Evolutionary conservation across 2,797 vertebrate species (phyloP), one percentile per base, ranked within the genome.

Genomic region (Hirundo rustica): DNA sequence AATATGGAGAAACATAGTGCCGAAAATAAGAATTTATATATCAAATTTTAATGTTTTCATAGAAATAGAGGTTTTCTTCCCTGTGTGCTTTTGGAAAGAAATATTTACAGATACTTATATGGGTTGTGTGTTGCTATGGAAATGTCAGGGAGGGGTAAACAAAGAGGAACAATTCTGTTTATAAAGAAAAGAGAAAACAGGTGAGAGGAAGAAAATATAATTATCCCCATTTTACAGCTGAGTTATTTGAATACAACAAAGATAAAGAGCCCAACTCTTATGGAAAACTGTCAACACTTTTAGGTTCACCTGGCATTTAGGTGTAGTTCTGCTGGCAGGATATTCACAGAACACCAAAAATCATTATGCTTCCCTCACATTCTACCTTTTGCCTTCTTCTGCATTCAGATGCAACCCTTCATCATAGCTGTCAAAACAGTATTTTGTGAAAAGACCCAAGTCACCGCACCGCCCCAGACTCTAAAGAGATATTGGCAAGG

Each of bases 61-160:
- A 75, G 48, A 88, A 88, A 48, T 25, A 86, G 21, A 47, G 34
- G 11, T 17, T 92, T 88, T 67, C 34, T 73, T 81, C 29, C 27
- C 29, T 29, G 2, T 85, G 48, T 81, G 18, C 26, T 76, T 73
- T 86, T 76, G 57, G 53, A 72, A 78, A 90, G 32, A 83, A 81
- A 78, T 88, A 58, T 76, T 87, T 86, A 42, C 32, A 53, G 29
- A 36, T 75, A 66, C 36, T 94, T 93, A 12, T 2, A 30, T 60
- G 58, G 40, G n/a, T 66, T 90, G 19, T 87, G 54, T 80, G 91
- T 94, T 93, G 76, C 93, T 88, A 91, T 96, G 93, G 89, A 93
- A 93, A 93, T 95, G 45, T 71, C 86, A 55, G 48, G 67, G 73
- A 84, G 17, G 34, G 14, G 12, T 85, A 93, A 92, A 72, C 66